phyloP scores from a whole-genome alignment of 2,888 invertebrate species.

The Agrochola lota region DNA sequence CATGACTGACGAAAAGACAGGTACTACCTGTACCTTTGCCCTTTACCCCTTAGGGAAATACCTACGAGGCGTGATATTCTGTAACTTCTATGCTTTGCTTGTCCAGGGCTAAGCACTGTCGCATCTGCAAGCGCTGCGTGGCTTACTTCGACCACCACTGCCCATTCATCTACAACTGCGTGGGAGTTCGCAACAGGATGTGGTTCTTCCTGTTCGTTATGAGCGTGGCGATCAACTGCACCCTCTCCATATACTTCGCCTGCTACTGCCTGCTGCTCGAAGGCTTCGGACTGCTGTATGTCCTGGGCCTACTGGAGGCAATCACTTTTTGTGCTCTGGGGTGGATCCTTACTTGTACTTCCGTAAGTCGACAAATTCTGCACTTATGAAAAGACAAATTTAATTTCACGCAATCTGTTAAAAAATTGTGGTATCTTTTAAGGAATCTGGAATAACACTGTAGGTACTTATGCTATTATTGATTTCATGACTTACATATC shows the following conservation, averaged over 20 bases:
- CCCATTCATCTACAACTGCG: slow-evolving; percentile 98
- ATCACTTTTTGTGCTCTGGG: slow-evolving; percentile 96
- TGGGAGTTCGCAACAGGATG: slow-evolving; percentile 97
- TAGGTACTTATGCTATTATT: background rate
- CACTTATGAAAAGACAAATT: background rate
- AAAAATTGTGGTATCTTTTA: background rate
- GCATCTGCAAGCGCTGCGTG: slow-evolving; percentile 97
- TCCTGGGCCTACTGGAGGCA: slow-evolving; percentile 95
- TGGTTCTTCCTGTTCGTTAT: slow-evolving; percentile 98
- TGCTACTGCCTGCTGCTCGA: slow-evolving; percentile 96
- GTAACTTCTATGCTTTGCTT: background rate
- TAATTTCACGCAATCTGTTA: background rate
- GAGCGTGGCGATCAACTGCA: slow-evolving; percentile 96
- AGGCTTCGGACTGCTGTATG: slow-evolving; percentile 95
- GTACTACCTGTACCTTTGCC: background rate
- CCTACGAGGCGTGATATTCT: background rate
- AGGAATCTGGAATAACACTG: background rate
- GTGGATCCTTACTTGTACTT: slow-evolving; percentile 96
- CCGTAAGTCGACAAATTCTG: slow-evolving; percentile 91
- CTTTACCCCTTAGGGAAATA: too few species aligned
- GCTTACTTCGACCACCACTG: slow-evolving; percentile 98
- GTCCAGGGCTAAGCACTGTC: slow-evolving; percentile 95
- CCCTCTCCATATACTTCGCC: slow-evolving; percentile 96
- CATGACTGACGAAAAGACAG: background rate
- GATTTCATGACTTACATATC: background rate